Evolutionary conservation across 1,140 invertebrate species (phyloP), one percentile per base, ranked within the genome.

Genomic region (Drosophila triauraria): DNA sequence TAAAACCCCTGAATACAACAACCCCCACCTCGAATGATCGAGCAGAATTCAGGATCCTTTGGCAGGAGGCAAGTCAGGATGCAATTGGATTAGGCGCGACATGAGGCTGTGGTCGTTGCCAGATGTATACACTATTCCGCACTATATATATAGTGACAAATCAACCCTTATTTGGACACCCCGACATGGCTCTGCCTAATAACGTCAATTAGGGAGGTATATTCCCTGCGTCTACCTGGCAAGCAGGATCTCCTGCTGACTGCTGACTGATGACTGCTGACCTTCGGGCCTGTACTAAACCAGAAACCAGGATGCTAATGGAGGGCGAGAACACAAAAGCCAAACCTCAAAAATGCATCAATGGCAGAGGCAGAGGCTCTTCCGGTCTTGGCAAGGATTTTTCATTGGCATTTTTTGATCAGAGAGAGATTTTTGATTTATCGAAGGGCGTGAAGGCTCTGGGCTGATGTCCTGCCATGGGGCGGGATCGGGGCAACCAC

Each of bases 81-180:
- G 67, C 67, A 86, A 86, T 86, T 86, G 83, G 83, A 87, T 86
- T 86, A 86, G 62, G 54, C 68, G 30, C 70, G 54, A 74, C 70
- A 74, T 74, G 70, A 74, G 46, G 70, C 82, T 53, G 64, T 48
- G 64, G 64, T 75, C 51, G 59, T 20, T 50, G 43, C 57, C 65
- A 78, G 75, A 63, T 78, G 46, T 43, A 65, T 50, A 8, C 3
- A 7, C 27, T 6, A 27, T 48, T n/a, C 6, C 17, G 35, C 46
- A 20, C 27, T 54, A 15, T 15, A 20, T 44, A 40, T 23, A 30
- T 20, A 23, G 46, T 35, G 38, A 27, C 47, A 42, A 44, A 77
- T 15, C 74, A 48, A 56, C 74, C 74, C 74, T 43, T 57, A 27
- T 23, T n/a, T 20, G 12, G 17, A n/a, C 6, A 42, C 44, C 61